Conservation (phyloP, 2,797 vertebrate species). For the Silurus lanzhouensis region DNA sequence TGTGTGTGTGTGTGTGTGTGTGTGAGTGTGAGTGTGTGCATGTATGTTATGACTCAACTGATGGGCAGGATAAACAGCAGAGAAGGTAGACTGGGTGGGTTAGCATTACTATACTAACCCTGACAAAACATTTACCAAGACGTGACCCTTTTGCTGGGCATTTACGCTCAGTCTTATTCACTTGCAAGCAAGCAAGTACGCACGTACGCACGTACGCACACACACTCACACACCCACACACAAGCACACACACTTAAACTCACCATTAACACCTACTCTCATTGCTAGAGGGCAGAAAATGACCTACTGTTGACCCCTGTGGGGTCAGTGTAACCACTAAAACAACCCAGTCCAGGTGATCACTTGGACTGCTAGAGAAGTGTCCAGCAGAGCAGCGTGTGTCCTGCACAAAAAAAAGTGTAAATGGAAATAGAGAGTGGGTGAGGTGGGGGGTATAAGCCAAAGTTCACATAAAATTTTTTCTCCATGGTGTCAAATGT, state of each 20-base stretch:
- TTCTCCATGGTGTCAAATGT: not conserved
- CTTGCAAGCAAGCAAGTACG: conserved; percentile 38
- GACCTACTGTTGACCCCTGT: conserved; percentile 37
- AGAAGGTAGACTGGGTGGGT: conserved; percentile 19
- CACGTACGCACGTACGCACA: too few relatives aligned
- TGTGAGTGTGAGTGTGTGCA: conserved; percentile 34
- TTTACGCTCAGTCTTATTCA: conserved; percentile 41
- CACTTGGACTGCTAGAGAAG: not conserved
- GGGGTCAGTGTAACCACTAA: conserved; percentile 46
- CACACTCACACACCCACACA: too few relatives aligned
- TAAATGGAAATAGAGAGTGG: conserved; percentile 38
- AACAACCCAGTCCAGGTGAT: conserved; percentile 31
- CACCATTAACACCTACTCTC: conserved; percentile 42
- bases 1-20: conserved; percentile 24
- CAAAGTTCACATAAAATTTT: conserved; percentile 52
- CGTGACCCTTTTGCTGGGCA: conserved; percentile 35
- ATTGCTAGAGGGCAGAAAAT: conserved; percentile 37
- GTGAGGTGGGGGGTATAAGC: conserved; percentile 26
- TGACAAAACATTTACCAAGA: conserved; percentile 53
- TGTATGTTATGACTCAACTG: conserved; percentile 20
- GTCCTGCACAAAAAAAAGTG: conserved; percentile 31
- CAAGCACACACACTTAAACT: conserved; percentile 2
- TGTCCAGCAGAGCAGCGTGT: not conserved
- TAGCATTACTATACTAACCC: conserved; percentile 40
- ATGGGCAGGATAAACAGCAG: not conserved